Percentiles rank a stretch among this genome's conserved stretches.
Evolutionary conservation across 2,888 invertebrate genomes (phyloP).

Genomic region (Odontocerum albicorne): DNA sequence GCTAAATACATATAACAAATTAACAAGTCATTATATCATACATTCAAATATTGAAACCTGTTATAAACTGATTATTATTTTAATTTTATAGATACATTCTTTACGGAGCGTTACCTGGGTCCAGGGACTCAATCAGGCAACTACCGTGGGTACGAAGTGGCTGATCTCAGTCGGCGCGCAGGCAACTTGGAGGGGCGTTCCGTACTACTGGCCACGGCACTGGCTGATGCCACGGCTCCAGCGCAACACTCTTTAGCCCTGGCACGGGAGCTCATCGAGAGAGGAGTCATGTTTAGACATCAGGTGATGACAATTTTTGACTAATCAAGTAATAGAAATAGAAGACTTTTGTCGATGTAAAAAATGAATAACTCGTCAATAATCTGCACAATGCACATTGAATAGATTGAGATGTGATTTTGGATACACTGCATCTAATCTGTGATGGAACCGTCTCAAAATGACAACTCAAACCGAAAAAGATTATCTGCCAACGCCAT

Average conservation of each 20-base stretch:
- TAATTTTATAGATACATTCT: slow-evolving; percentile 72
- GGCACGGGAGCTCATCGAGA: slow-evolving; percentile 78
- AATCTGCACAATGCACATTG: too few species aligned
- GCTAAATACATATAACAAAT: too few species aligned
- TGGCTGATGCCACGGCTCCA: slow-evolving; percentile 83
- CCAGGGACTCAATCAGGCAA: slow-evolving; percentile 71
- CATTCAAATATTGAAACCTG: neutral
- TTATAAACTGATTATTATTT: neutral
- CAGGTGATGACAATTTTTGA: slow-evolving; percentile 63
- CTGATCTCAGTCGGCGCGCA: slow-evolving; percentile 78
- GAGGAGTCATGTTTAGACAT: slow-evolving; percentile 80
- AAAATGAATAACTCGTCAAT: too few species aligned
- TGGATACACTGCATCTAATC: too few species aligned
- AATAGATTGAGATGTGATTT: too few species aligned
- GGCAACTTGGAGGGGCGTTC: slow-evolving; percentile 70
- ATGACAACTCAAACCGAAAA: too few species aligned
- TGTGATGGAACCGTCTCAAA: too few species aligned
- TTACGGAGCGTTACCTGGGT: slow-evolving; percentile 89
- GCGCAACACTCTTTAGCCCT: slow-evolving; percentile 86
- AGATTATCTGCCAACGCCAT: too few species aligned
- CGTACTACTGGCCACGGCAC: slow-evolving; percentile 76
- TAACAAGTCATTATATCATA: too few species aligned
- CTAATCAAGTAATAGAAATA: too few species aligned
- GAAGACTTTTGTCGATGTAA: too few species aligned
- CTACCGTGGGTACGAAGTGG: slow-evolving; percentile 69